Base-by-base conservation (phyloP, 2,797 vertebrate genomes). In the Spinibarbus caldwelli region DNA sequence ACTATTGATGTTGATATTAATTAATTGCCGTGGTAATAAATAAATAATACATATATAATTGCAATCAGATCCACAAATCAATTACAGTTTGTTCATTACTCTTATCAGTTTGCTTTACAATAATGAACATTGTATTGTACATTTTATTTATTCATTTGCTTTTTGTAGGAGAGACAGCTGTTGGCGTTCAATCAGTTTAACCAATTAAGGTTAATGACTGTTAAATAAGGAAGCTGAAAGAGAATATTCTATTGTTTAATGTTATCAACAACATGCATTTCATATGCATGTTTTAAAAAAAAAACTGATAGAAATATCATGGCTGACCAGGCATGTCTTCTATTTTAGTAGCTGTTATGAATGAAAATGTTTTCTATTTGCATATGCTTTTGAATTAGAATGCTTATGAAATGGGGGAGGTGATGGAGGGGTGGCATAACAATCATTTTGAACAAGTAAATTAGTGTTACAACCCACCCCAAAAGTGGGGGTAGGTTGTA, bases 401-500 rank as follows among this genome's bases (percentile, higher is more conserved):
- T 78, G 8, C 52, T 78, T 43, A 41, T 41, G 14, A 29, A 43
- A 62, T 19, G 54, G 15, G 23, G 75, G 75, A 59, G 36, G 54
- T 43, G 54, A 78, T 62, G 36, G 36, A 78, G 36, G 54, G 76
- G 36, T 59, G 54, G 76, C 36, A 78, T 78, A 62, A 78, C 54
- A 78, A 78, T 62, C 38, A 62, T 62, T 62, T 78, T 21, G 54
- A 62, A 78, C 38, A 62, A 62, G 38, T 78, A 67, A 67, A 80
- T 80, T 80, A 80, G 41, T 66, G 78, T 79, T 47, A 47, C 26
- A 15, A 26, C 78, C 52, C 78, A 80, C 29, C 41, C 17, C 2
- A 19, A 21, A 47, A 15, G 41, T 47, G 19, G 38, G 26, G 78
- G 38, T 19, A 8, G 75, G 4, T 66, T 45, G 54, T 6, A 78